Evolutionary conservation across 2,888 invertebrate species (phyloP).

Genomic region (Heliconius aoede): DNA sequence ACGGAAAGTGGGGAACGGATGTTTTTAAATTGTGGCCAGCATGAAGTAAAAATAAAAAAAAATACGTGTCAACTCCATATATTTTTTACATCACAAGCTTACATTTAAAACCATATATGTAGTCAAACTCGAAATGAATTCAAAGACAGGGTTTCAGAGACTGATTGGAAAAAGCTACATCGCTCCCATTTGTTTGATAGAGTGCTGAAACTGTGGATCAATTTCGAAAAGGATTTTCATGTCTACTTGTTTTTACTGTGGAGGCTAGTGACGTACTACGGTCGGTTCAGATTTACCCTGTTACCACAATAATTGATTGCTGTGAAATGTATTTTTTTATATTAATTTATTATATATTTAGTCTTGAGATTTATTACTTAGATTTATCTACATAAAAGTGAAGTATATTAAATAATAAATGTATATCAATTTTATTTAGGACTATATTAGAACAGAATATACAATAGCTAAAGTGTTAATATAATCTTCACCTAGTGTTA

Average conservation of each 20-base stretch:
- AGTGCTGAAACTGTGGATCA: slow-evolving; percentile 11
- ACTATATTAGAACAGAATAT: too few species aligned
- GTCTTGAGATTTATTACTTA: too few species aligned
- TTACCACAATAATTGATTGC: background rate
- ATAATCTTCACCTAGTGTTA: too few species aligned
- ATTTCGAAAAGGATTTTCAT: slow-evolving; percentile 24
- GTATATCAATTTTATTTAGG: too few species aligned
- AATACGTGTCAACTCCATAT: background rate
- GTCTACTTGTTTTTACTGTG: slow-evolving; percentile 11
- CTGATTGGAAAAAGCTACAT: slow-evolving; percentile 19
- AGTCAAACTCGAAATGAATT: slow-evolving; percentile 6
- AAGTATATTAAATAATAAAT: too few species aligned
- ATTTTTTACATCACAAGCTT: background rate
- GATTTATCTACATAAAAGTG: too few species aligned
- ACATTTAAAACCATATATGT: background rate
- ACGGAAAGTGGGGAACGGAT: too few species aligned
- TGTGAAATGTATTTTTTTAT: too few species aligned
- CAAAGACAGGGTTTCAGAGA: slow-evolving; percentile 9
- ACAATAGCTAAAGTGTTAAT: too few species aligned
- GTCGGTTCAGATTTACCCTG: background rate
- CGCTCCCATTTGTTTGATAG: slow-evolving; percentile 17
- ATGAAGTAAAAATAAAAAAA: too few species aligned
- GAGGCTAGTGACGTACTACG: background rate
- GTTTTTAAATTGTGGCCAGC: too few species aligned
- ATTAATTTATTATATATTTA: too few species aligned